Percentiles rank a stretch among this genome's conserved stretches.
Evolutionary conservation across 2,113 vertebrate species (phyloP).

Genomic region (Camelus bactrianus): DNA sequence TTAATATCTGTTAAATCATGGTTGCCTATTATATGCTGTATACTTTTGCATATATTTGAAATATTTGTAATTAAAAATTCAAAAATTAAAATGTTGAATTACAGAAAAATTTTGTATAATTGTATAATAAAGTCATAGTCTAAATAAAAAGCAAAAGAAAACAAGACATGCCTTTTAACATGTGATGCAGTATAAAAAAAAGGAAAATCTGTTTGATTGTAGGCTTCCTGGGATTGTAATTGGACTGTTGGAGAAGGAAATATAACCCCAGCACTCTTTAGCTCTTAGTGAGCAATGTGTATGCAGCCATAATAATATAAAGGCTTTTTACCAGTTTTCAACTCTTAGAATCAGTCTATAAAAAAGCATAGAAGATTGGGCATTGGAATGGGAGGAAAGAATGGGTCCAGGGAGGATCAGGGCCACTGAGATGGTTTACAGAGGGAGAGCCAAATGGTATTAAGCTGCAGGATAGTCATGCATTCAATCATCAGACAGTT

Average conservation of each 20-base stretch:
- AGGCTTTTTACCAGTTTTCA: not conserved
- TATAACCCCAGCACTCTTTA: not conserved
- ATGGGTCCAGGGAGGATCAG: not conserved
- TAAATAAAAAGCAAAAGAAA: not conserved
- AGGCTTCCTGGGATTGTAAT: not conserved
- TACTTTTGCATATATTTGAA: slow-evolving; percentile 23
- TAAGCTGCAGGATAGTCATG: not conserved
- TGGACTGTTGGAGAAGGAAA: not conserved
- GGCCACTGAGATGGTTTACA: too few relatives aligned
- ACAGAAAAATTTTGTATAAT: not conserved
- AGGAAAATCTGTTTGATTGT: not conserved
- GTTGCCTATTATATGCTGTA: not conserved
- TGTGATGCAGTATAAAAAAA: not conserved
- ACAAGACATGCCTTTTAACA: not conserved
- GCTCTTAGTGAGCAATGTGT: not conserved
- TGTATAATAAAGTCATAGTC: slow-evolving; percentile 10
- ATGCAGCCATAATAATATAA: not conserved
- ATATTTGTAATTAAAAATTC: slow-evolving; percentile 49
- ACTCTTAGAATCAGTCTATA: not conserved
- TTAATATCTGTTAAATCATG: not conserved
- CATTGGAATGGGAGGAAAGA: not conserved
- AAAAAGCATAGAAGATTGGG: not conserved
- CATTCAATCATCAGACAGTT: not conserved
- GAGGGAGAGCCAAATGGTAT: not conserved
- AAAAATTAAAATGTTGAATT: slow-evolving; percentile 45